phyloP scores from a whole-genome alignment of 2,888 invertebrate species.

The Drosophila ochracea region DNA sequence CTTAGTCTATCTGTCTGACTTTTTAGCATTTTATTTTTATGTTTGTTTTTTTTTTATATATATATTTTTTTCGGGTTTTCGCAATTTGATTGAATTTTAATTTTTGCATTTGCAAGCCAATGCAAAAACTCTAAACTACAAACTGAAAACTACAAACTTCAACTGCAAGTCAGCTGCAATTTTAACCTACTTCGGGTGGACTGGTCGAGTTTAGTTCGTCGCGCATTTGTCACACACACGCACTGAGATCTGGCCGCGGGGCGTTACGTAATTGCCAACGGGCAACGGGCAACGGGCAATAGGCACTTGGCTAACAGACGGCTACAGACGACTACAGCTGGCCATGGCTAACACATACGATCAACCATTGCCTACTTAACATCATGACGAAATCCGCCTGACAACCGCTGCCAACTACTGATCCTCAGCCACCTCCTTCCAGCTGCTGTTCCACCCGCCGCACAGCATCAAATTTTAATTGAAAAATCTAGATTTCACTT shows the following conservation, averaged over 20 bases:
- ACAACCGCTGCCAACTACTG: conserved; percentile 28
- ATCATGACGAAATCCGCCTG: conserved; percentile 74
- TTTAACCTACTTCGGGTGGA: conserved; percentile 74
- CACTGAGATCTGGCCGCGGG: conserved; percentile 47
- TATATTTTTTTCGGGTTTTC: conserved; percentile 58
- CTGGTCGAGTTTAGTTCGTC: conserved; percentile 80
- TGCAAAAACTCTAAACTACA: conserved; percentile 50
- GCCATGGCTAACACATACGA: conserved; percentile 65
- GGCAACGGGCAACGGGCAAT: conserved; percentile 44
- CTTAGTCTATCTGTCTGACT: conserved; percentile 44
- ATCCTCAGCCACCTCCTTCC: conserved; percentile 8
- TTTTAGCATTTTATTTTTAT: conserved; percentile 34
- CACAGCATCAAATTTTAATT: conserved; percentile 62
- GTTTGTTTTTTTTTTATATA: conserved; percentile 2
- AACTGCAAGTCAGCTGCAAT: conserved; percentile 73
- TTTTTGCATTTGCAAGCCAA: conserved; percentile 73
- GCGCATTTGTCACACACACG: conserved; percentile 79
- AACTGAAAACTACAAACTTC: conserved; percentile 45
- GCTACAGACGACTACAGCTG: conserved; percentile 50
- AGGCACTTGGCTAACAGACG: conserved; percentile 53
- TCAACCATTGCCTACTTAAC: conserved; percentile 72
- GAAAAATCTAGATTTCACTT: conserved; percentile 72
- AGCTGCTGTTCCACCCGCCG: conserved; percentile 36
- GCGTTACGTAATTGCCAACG: conserved; percentile 71
- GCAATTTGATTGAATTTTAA: conserved; percentile 82